Evolutionary conservation across 2,113 vertebrate species (phyloP).

Genomic region (Brachirus orientalis): DNA sequence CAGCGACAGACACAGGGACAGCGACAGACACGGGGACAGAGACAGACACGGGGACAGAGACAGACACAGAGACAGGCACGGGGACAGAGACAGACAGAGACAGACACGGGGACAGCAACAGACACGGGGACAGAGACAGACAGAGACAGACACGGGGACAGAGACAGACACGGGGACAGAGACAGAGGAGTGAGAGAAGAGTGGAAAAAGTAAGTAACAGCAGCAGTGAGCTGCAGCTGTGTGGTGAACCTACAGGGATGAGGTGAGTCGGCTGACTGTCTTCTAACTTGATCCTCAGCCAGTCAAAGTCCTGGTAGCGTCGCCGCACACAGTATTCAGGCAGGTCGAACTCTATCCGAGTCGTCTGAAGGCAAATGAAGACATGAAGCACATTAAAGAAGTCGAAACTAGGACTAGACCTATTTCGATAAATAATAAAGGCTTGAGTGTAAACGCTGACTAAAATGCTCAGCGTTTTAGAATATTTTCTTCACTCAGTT

Average conservation of each 20-base stretch:
- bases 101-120: not conserved
- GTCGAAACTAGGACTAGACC: not conserved
- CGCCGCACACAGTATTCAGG: slow-evolving; percentile 94
- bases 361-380: slow-evolving; percentile 83
- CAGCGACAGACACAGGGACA: no score
- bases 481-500: no score
- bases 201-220: no score
- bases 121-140: not conserved
- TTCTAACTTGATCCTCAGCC: slow-evolving; percentile 94
- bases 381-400: not conserved
- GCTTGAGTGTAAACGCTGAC: no score
- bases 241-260: slow-evolving; percentile 91
- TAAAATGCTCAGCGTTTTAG: no score
- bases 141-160: not conserved
- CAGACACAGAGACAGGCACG: no score
- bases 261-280: slow-evolving; percentile 97
- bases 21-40: slow-evolving; percentile 72
- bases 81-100: no score
- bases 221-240: not conserved
- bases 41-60: not conserved
- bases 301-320: slow-evolving; percentile 98
- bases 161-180: not conserved
- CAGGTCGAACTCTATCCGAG: slow-evolving; percentile 93
- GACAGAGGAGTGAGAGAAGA: no score
- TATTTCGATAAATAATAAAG: no score